Evolutionary conservation across 2,888 invertebrate genomes (phyloP), one percentile per base, ranked within the genome.

Genomic region (Lithophane leautieri): DNA sequence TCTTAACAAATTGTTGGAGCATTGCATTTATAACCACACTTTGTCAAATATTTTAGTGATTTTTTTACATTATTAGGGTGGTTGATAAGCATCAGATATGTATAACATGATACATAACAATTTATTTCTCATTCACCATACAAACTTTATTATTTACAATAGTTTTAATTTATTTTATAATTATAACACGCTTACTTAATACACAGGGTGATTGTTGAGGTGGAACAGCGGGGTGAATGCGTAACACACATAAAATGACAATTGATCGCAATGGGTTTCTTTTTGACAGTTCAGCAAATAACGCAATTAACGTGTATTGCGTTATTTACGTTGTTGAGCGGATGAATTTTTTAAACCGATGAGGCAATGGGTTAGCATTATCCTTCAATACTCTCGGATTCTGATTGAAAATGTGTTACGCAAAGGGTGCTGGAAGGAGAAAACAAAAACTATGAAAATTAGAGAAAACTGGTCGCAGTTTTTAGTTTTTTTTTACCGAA

Each of bases 71-170:
- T 9, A 69, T 63, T 52, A 47, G 44, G 44, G 25, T 71, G n/a
- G n/a, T n/a, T n/a, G n/a, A 4, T 58, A 60, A 44, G 50, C 52
- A 28, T 50, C n/a, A 50, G 79, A 82, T 79, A 82, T 82, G 79
- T 79, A 25, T 40, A 42, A 42, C 42, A 22, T 50, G 61, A 54
- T 69, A 69, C 47, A 63, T 69, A 58, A 47, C 22, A 42, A 42
- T 34, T 54, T 54, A 66, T 42, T 50, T 44, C 25, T 52, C 58
- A 58, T 50, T 58, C 34, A 78, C 82, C 82, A 54, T 78, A 79
- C 82, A 69, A 82, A 79, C 70, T 82, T 78, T 82, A 82, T 66
- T 79, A 79, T 79, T 60, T 82, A 79, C 79, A 79, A 65, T 68
- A 8, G 8, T 28, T 72, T 70, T 78, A 80, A 58, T 44, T 78